Percentiles rank a stretch among this genome's conserved stretches.
Conservation (phyloP, 2,113 vertebrate genomes). For the Halcyon malimbica region DNA sequence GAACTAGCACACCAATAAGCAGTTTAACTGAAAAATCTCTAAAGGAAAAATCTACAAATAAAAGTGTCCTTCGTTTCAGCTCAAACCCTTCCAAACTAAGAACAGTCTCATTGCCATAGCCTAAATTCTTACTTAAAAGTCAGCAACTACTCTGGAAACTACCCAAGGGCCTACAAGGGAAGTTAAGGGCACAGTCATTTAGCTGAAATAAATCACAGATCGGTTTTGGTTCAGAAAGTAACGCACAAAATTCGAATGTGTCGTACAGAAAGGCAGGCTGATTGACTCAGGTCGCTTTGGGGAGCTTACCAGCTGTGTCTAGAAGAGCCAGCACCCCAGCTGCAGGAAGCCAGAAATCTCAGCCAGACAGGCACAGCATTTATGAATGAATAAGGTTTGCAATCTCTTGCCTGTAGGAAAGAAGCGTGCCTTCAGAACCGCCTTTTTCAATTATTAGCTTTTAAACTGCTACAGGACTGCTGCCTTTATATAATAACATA, state of each 20-base stretch:
- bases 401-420: background rate
- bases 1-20: background rate
- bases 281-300: constrained; percentile 4
- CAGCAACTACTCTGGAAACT: background rate
- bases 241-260: background rate
- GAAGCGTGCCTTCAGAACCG: background rate
- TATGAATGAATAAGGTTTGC: background rate
- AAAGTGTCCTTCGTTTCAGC: background rate
- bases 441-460: background rate
- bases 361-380: background rate
- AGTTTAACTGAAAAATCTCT: background rate
- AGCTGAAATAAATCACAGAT: background rate
- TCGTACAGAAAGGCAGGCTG: background rate
- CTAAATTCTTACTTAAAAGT: background rate
- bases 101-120: background rate
- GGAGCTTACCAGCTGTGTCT: background rate
- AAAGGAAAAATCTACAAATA: background rate
- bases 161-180: background rate
- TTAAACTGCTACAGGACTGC: background rate
- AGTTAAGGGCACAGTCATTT: background rate
- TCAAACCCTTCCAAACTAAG: background rate
- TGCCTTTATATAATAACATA: background rate
- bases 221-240: background rate
- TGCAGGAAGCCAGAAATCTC: background rate
- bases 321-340: background rate